phyloP scores from a whole-genome alignment of 2,888 invertebrate genomes.

The Heliconius aoede region DNA sequence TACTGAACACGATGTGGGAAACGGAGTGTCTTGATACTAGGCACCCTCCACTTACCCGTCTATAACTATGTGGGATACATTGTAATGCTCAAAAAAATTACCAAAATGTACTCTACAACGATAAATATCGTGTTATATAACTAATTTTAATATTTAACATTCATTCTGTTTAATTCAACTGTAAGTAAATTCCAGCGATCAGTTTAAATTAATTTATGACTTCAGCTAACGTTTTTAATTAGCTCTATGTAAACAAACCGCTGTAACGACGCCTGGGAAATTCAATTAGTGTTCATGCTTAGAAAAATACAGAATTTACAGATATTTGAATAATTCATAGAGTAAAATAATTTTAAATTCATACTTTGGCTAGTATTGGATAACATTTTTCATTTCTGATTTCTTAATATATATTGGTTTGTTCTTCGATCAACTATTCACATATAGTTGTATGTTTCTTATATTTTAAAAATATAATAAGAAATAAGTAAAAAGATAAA shows the following conservation, averaged over 20 bases:
- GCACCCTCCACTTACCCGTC: too few relatives aligned
- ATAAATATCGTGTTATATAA: background rate
- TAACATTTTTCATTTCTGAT: background rate
- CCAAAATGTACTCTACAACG: too few relatives aligned
- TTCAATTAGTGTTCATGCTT: conserved; percentile 46
- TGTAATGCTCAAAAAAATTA: too few relatives aligned
- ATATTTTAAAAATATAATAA: too few relatives aligned
- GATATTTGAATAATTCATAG: background rate
- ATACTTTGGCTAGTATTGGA: background rate
- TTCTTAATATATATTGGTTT: background rate
- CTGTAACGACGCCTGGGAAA: conserved; percentile 47
- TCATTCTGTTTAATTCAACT: conserved; percentile 43
- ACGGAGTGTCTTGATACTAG: too few relatives aligned
- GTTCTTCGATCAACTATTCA: too few relatives aligned
- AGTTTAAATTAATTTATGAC: conserved; percentile 50
- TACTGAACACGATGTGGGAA: too few relatives aligned
- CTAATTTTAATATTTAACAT: conserved; percentile 5
- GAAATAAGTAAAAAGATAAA: too few relatives aligned
- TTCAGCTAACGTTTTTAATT: conserved; percentile 47
- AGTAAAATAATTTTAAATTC: background rate
- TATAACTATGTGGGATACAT: too few relatives aligned
- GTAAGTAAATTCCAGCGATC: conserved; percentile 45
- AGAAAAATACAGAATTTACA: conserved; percentile 22
- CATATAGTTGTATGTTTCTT: too few relatives aligned
- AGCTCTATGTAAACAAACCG: conserved; percentile 47